Evolutionary conservation across 1,140 invertebrate genomes (phyloP), one percentile per base, ranked within the genome.

Genomic region (Homalodisca vitripennis): DNA sequence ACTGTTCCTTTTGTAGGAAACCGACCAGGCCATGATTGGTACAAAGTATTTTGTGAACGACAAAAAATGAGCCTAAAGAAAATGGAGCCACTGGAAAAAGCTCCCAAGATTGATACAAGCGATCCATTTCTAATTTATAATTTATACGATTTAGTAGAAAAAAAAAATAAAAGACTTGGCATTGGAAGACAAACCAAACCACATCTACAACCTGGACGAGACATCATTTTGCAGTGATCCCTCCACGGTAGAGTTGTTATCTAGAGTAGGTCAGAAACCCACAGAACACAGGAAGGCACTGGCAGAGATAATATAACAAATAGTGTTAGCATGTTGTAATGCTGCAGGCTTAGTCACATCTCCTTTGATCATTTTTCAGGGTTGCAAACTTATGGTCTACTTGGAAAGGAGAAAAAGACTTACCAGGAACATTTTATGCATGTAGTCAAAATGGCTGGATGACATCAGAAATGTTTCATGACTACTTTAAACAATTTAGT

Each of bases 71-170:
- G 31, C 60, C 20, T 68, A 0, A 68, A 68, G 27, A 68, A 68
- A 62, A 27, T 32, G 29, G 17, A 63, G 46, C 30, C 41, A 1
- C 20, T 68, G 14, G 67, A 68, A 47, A 55, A 68, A 1, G 20
- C 29, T 13, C 29, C 51, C 6, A 57, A 57, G 26, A 10, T 55
- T 12, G 32, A 63, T 29, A 67, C 48, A 3, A 65, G 46, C 68
- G 71, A 73, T 46, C 73, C 68, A 2, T 73, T 71, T 67, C 68
- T 71, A 14, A 70, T 73, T n/a, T n/a, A n/a, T n/a, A n/a, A n/a
- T n/a, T 73, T 73, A n/a, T 73, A 67, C 53, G 60, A 73, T 0
- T n/a, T 51, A 17, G 62, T 57, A 14, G 10, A 64, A 0, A 68
- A n/a, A 63, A 13, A 27, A 34, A n/a, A 41, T 73, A 3, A 31